Evolutionary conservation across 2,113 vertebrate genomes (phyloP).

Genomic region (Thamnophis sirtalis): DNA sequence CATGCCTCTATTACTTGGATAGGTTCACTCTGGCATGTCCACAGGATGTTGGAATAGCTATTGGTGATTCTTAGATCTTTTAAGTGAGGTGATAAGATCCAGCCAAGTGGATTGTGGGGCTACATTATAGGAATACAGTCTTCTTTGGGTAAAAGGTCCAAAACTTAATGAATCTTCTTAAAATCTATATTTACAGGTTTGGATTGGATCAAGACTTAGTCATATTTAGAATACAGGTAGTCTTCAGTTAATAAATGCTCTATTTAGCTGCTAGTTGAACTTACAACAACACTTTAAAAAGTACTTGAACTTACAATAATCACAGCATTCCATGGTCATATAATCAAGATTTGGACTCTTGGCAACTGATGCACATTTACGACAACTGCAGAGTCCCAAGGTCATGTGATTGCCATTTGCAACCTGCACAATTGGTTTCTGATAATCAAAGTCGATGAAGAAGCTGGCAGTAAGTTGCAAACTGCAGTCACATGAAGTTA

Average conservation of each 20-base stretch:
- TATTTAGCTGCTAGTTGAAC: background rate
- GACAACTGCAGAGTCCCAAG: background rate
- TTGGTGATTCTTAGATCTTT: background rate
- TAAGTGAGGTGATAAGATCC: background rate
- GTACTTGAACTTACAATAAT: background rate
- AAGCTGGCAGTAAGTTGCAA: background rate
- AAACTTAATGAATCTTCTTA: background rate
- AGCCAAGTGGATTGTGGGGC: background rate
- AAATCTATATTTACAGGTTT: background rate
- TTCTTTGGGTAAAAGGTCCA: background rate
- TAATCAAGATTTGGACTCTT: background rate
- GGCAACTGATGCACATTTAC: background rate
- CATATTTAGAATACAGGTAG: background rate
- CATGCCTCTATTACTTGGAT: background rate
- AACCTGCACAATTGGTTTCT: background rate
- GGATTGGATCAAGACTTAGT: background rate
- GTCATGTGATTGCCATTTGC: background rate
- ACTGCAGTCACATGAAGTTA: background rate
- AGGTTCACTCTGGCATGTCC: background rate
- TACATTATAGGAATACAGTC: background rate
- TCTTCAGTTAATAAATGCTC: background rate
- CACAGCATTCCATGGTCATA: background rate
- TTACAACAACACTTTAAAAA: background rate
- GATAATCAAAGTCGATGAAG: background rate
- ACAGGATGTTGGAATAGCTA: background rate